Evolutionary conservation across 2,113 vertebrate genomes (phyloP).

Genomic region (Paradisaea rubra): DNA sequence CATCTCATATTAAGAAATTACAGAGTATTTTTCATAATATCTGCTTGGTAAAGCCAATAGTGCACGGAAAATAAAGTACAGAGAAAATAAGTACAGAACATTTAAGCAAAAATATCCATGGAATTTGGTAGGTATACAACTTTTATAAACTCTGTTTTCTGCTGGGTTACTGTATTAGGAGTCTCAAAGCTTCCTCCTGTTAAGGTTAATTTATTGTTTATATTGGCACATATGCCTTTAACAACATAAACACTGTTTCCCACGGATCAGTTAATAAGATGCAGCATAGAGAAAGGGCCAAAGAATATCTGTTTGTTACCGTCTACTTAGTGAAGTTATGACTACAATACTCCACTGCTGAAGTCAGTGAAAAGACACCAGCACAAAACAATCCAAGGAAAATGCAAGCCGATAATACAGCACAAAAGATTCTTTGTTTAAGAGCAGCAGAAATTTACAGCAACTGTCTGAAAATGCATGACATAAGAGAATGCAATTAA

Average conservation of each 20-base stretch:
- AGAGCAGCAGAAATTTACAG: slow-evolving; percentile 67
- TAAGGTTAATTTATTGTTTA: slow-evolving; percentile 45
- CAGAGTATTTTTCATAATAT: not conserved
- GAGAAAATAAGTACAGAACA: not conserved
- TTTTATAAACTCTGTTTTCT: slow-evolving; percentile 1
- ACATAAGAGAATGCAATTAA: slow-evolving; percentile 69
- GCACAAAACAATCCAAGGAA: slow-evolving; percentile 61
- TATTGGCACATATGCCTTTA: not conserved
- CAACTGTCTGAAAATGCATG: slow-evolving; percentile 48
- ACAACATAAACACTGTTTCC: slow-evolving; percentile 36
- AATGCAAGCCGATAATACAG: slow-evolving; percentile 66
- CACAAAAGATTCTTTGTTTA: slow-evolving; percentile 71
- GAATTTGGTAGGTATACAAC: not conserved
- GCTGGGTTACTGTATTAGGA: not conserved
- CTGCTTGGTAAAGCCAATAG: not conserved
- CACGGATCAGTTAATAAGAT: slow-evolving; percentile 57
- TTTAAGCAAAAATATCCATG: not conserved
- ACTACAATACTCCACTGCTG: slow-evolving; percentile 49
- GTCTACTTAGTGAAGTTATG: slow-evolving; percentile 59
- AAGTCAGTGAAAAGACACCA: slow-evolving; percentile 70
- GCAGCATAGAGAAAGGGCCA: slow-evolving; percentile 47
- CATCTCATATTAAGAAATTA: not conserved
- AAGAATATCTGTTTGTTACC: slow-evolving; percentile 71
- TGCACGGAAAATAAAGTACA: too few relatives aligned
- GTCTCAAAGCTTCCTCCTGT: slow-evolving; percentile 11